These are phyloP conservation scores for Lycaon pictus DNA, from an alignment of 2,113 vertebrate species.

Conservation along the genomic window DNA sequence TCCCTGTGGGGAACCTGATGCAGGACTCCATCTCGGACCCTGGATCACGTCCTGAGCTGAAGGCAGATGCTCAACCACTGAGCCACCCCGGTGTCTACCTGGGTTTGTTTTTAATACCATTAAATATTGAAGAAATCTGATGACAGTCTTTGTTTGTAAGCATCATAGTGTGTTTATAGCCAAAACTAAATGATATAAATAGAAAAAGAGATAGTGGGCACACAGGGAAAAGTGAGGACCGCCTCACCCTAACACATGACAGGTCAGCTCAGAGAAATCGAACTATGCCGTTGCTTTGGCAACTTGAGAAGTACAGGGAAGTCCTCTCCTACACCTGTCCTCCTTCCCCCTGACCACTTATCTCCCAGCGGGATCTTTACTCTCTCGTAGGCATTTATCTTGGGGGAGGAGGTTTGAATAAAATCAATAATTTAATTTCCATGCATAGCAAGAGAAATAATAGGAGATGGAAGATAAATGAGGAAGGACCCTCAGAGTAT, in stretches of 20 bases:
- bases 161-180: neutral
- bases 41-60: too few species aligned
- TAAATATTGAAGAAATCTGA: neutral
- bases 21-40: too few species aligned
- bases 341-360: neutral
- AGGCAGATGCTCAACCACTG: too few species aligned
- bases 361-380: neutral
- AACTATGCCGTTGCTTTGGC: neutral
- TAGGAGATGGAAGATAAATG: neutral
- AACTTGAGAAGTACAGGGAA: neutral
- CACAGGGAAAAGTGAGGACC: neutral
- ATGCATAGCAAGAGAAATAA: slow-evolving; percentile 26
- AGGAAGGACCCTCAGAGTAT: neutral
- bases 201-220: neutral
- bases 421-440: slow-evolving; percentile 24
- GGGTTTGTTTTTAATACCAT: neutral
- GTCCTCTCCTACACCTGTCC: neutral
- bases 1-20: too few species aligned
- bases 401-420: neutral
- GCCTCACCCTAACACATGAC: neutral
- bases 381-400: neutral
- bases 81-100: neutral
- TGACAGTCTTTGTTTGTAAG: neutral
- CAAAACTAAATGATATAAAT: neutral
- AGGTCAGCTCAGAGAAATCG: neutral